Evolutionary conservation across 2,113 vertebrate genomes (phyloP).

Genomic region (Abramis brama): DNA sequence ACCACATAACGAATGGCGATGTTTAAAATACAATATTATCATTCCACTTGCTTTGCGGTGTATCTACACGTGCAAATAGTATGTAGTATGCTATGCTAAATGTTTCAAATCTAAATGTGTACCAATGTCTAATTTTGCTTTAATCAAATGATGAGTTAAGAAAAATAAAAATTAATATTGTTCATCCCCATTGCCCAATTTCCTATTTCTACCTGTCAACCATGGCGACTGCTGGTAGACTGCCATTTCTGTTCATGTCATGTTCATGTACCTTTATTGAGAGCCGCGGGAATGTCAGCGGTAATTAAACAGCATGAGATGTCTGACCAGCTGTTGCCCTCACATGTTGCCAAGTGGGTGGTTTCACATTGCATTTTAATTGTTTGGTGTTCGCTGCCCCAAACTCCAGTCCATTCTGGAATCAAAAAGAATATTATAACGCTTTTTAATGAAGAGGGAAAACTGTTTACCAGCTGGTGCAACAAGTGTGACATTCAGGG

Average conservation of each 20-base stretch:
- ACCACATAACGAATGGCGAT: background rate
- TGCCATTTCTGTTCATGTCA: conserved; percentile 8
- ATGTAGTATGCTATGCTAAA: background rate
- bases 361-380: background rate
- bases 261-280: conserved; percentile 2
- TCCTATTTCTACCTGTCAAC: background rate
- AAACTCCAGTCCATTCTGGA: background rate
- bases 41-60: background rate
- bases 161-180: background rate
- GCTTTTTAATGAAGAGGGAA: background rate
- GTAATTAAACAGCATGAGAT: conserved; percentile 1
- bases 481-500: background rate
- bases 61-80: background rate
- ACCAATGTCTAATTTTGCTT: no score
- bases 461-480: background rate
- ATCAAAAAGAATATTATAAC: background rate
- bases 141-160: no score
- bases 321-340: conserved; percentile 8
- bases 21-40: background rate
- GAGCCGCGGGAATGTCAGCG: background rate
- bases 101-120: background rate
- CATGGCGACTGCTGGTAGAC: background rate
- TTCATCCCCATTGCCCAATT: background rate
- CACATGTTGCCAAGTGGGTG: background rate
- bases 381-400: background rate